Evolutionary conservation across 2,113 vertebrate species (phyloP), one percentile per base, ranked within the genome.

Genomic region (Bos taurus): DNA sequence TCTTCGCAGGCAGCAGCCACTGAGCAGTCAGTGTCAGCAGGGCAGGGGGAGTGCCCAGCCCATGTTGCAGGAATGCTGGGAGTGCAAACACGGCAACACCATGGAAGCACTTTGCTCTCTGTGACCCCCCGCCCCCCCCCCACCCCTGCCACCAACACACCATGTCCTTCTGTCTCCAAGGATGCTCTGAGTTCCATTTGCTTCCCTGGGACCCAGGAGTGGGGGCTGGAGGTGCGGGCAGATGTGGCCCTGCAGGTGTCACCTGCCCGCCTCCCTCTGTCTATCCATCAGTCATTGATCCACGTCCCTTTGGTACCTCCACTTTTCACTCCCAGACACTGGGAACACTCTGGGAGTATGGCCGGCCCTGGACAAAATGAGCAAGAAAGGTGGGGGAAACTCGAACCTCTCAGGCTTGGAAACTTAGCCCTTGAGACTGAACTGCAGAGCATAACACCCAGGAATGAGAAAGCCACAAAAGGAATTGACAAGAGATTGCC

Each of bases 141-240:
- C 5, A 46, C 14, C 7, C n/a, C 40, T 4, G 40, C 40, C 40
- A 40, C 40, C 23, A 14, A 6, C 25, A 50, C 40, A 10, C 30
- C 14, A 19, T 0, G 2, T 3, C 13, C 33, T 8, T 3, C 7
- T 4, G 54, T 62, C 83, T 33, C 16, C 30, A 4, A 40, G 50
- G 52, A 0, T 4, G 23, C 56, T 36, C 5, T 9, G 57, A 40
- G 52, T 2, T 21, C 14, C 62, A 1, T 1, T 0, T 12, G 28
- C 57, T 54, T 54, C 60, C 36, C 23, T 7, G 5, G n/a, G 21
- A 33, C 13, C 26, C 19, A 8, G 21, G 28, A 7, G 1, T 13
- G 0, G 36, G 15, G 14, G 2, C 25, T 43, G 13, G 25, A 17
- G 23, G 26, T 40, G 6, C 5, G 6, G 59, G 17, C 33, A 43